These are phyloP conservation scores for Dermatemys mawii DNA, from an alignment of 2,113 vertebrate species.

Conservation along the genomic window DNA sequence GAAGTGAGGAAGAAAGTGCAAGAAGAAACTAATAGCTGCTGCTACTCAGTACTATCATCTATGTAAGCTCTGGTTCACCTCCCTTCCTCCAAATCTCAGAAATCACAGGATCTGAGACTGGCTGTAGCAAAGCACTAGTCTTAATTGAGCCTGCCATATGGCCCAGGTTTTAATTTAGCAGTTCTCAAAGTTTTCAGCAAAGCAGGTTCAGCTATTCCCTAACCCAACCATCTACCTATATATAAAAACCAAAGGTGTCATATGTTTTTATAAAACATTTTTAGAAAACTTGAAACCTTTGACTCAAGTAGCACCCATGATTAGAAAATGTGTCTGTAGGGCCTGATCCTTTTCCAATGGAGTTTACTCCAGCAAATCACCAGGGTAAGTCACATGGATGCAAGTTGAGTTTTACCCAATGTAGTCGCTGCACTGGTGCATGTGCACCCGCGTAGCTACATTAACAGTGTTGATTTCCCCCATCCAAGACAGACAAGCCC, in stretches of 20 bases:
- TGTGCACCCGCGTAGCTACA: not conserved
- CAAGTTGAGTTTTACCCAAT: not conserved
- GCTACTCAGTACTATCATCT: not conserved
- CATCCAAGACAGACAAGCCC: not conserved
- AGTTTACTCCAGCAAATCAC: conserved; percentile 11
- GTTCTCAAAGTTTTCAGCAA: not conserved
- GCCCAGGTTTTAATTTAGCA: not conserved
- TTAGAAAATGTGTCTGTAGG: not conserved
- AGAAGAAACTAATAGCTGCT: not conserved
- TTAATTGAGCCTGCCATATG: not conserved
- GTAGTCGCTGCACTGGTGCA: not conserved
- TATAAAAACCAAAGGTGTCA: not conserved
- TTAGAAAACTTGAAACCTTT: not conserved
- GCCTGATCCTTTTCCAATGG: not conserved
- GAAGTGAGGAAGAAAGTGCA: not conserved
- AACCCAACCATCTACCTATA: not conserved
- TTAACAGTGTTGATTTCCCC: not conserved
- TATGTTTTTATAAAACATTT: not conserved
- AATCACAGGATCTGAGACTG: not conserved
- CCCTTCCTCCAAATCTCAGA: fast-evolving
- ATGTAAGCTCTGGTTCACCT: fast-evolving
- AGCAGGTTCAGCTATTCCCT: not conserved
- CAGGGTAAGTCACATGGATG: not conserved
- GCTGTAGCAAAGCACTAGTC: fast-evolving
- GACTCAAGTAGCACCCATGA: not conserved